Base-by-base conservation (phyloP, 1,140 invertebrate species). In the Rhagoletis zephyria region DNA sequence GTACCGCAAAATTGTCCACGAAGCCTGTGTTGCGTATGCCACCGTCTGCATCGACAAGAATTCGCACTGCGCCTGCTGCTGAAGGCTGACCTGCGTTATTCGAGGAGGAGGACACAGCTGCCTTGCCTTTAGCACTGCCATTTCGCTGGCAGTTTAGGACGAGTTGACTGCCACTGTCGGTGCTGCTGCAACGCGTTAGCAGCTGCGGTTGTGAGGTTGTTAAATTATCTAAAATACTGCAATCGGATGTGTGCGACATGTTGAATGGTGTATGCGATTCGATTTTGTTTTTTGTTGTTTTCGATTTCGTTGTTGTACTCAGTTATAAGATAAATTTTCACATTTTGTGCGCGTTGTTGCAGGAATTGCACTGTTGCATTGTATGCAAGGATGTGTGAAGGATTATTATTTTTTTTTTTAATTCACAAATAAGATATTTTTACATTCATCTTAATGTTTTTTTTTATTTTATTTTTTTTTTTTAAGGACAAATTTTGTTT, bases 121-220 rank as follows among this genome's bases (percentile, higher is more conserved):
- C n/a, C n/a, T n/a, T 56, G 74, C 4, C 74, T 81, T 81, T 81
- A 48, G n/a, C 48, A 40, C n/a, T 81, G 48, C 7, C 48, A 56
- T 56, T 56, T 56, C 74, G 74, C 1, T 51, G 74, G 74, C 74
- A 81, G 56, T 81, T 51, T 42, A 81, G 74, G 4, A 87, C 45
- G 9, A 65, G 61, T 48, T 87, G 85, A 61, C 45, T 64, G 85
- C 87, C 88, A 12, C 56, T 81, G 0, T 89, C 90, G 51, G 9
- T 67, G 67, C 89, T 91, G 61, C 87, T 77, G 81, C 88, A 89
- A 14, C 89, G 88, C 7, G 87, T 89, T 1, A 91, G 16, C 19
- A 74, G 88, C 42, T 90, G 56, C 19, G 85, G 61, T 30, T 61
- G 85, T n/a, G 61, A 85, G 51, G 30, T 61, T 85, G 85, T 63